A percentile compares a stretch with the other conserved stretches of the same genome.
phyloP scores from a whole-genome alignment of 2,888 invertebrate species.

The Microctonus aethiopoides region DNA sequence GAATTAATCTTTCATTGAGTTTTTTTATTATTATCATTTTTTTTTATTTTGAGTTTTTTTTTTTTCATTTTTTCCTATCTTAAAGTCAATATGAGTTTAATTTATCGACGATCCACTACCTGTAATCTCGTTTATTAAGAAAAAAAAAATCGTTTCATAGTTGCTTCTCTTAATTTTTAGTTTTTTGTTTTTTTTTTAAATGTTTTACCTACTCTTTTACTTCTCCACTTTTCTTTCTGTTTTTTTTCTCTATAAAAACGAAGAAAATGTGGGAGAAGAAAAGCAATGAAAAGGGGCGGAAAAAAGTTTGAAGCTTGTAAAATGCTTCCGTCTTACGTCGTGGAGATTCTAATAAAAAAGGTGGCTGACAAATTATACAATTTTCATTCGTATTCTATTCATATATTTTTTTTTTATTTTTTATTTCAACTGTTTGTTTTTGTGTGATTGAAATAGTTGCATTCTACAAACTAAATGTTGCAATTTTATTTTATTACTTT shows the following conservation, averaged over 20 bases:
- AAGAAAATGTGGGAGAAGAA: too few relatives aligned
- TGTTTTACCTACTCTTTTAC: conserved; percentile 4
- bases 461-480: neutral
- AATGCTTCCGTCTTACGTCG: neutral
- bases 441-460: neutral
- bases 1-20: neutral
- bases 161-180: conserved; percentile 22
- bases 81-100: conserved; percentile 37
- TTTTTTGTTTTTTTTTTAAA: conserved; percentile 36
- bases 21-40: neutral
- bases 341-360: too few relatives aligned
- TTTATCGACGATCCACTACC: conserved; percentile 26
- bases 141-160: conserved; percentile 23
- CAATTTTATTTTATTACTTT: neutral
- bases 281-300: neutral
- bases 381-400: neutral
- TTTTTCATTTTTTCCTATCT: conserved; percentile 13
- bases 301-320: neutral
- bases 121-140: conserved; percentile 42
- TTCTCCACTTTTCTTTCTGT: conserved; percentile 6
- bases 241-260: conserved; percentile 12
- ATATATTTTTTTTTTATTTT: neutral
- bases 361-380: conserved; percentile 5
- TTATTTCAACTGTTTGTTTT: neutral
- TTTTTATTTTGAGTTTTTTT: neutral